Conservation (phyloP, 2,888 invertebrate species). For the Timandra comae region DNA sequence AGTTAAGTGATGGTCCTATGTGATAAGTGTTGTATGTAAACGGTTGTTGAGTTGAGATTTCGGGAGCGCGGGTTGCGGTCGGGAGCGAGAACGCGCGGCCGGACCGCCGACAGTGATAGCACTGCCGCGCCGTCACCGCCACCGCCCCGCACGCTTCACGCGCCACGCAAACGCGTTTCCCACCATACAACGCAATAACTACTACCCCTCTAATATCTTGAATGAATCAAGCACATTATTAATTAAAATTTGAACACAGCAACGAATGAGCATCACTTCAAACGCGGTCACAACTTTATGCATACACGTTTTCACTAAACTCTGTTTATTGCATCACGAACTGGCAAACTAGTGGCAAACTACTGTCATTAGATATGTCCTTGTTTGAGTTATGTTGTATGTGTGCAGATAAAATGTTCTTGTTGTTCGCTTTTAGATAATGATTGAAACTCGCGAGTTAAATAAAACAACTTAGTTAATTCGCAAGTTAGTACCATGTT, state of each 20-base stretch:
- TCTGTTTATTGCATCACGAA: slow-evolving; percentile 13
- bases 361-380: slow-evolving; percentile 20
- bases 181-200: slow-evolving; percentile 6
- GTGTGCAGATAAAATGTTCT: slow-evolving; percentile 18
- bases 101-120: slow-evolving; percentile 49
- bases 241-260: slow-evolving; percentile 10
- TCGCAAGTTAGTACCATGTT: too few relatives aligned
- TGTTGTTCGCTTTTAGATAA: slow-evolving; percentile 12
- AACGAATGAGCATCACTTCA: slow-evolving; percentile 4
- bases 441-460: too few relatives aligned
- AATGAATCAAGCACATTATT: slow-evolving; percentile 13
- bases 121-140: slow-evolving; percentile 40
- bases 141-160: too few relatives aligned
- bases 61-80: slow-evolving; percentile 23
- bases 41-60: slow-evolving; percentile 25
- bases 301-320: slow-evolving; percentile 6
- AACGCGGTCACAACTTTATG: slow-evolving; percentile 2
- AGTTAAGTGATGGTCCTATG: slow-evolving; percentile 26
- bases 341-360: slow-evolving; percentile 9
- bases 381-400: slow-evolving; percentile 20
- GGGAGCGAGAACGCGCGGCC: slow-evolving; percentile 44
- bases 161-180: slow-evolving; percentile 34
- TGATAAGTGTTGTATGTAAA: slow-evolving; percentile 19
- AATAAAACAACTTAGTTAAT: too few relatives aligned
- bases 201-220: slow-evolving; percentile 16